These are phyloP conservation scores for Drosophila yooni DNA, from an alignment of 2,888 invertebrate genomes.

Conservation along the genomic window DNA sequence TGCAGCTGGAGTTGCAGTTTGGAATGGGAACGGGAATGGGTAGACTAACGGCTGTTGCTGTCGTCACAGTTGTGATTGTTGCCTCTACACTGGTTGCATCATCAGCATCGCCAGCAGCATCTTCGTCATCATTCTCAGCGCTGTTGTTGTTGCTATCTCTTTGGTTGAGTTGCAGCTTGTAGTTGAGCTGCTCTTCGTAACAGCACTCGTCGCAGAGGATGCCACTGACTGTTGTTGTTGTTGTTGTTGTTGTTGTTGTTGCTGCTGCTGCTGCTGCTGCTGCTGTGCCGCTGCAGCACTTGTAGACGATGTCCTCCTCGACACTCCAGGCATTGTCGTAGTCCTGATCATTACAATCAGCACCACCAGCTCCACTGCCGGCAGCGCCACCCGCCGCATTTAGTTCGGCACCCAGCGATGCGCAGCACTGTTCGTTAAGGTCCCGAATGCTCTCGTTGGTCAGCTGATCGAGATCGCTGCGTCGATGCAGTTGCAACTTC, in stretches of 20 bases:
- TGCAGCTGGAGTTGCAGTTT: constrained; percentile 1
- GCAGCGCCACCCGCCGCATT: constrained; percentile 20
- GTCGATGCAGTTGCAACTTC: constrained; percentile 51
- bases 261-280: constrained; percentile 19
- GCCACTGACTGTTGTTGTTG: constrained; percentile 31
- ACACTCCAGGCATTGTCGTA: constrained; percentile 83
- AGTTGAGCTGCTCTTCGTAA: constrained; percentile 66
- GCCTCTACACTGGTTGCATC: neutral
- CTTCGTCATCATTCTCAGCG: constrained; percentile 19
- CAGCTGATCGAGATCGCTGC: constrained; percentile 84
- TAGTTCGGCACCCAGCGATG: constrained; percentile 74
- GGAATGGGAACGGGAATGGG: constrained; percentile 38
- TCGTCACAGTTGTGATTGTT: constrained; percentile 10
- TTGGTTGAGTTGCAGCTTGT: constrained; percentile 61
- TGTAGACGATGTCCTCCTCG: constrained; percentile 81
- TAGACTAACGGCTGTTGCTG: constrained; percentile 11
- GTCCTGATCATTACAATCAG: constrained; percentile 60
- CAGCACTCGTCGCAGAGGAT: constrained; percentile 68
- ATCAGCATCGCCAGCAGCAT: constrained; percentile 35
- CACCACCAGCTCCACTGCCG: neutral
- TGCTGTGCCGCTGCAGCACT: constrained; percentile 57
- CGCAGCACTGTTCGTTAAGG: constrained; percentile 83
- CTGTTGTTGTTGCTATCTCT: constrained; percentile 62
- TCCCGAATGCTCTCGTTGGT: constrained; percentile 83
- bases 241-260: constrained; percentile 12